Base-by-base conservation (phyloP, 2,888 invertebrate genomes). In the Nudaria mundana region DNA sequence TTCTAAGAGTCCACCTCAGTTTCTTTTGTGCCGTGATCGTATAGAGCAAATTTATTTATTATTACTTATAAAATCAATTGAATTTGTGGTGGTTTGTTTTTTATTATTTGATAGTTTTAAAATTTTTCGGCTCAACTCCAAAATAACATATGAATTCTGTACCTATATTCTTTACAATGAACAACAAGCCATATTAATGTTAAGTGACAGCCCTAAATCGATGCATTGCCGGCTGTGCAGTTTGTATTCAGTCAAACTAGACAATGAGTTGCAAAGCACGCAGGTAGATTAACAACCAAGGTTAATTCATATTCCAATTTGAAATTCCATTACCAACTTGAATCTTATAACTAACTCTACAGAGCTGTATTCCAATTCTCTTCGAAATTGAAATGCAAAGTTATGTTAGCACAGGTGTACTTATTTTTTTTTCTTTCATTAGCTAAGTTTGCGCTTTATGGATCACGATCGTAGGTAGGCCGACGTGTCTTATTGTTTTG, bases 381-480 rank as follows among this genome's bases (percentile, higher is more conserved):
- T 30, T 30, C 3, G 18, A 33, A 11, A 34, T 41, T 20, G 24
- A 2, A 11, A 2, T 29, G 31, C 18, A 37, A 24, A 38, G 10
- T 31, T 53, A 64, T 50, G 36, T 70, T 80, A 69, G 82, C 55
- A 53, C 66, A 71, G 72, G 74, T 77, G 79, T 82, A 76, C 80
- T 81, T 81, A 76, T 64, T 31, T 69, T 76, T 82, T 74, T 84
- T 81, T 77, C 44, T 86, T 87, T 87, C 88, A 87, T 88, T 88
- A 87, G 88, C 83, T 79, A 78, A 82, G 86, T 87, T 87, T 81
- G 85, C 82, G 82, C 84, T 84, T 78, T 83, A 76, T 75, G 82
- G 81, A 85, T 84, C 85, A 81, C 82, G 86, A 79, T 76, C 74
- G 78, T 75, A 80, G 85, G 81, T 73, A 74, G 72, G 66, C 71